Evolutionary conservation across 2,113 vertebrate species (phyloP), one percentile per base, ranked within the genome.

Genomic region (Furnarius figulus): DNA sequence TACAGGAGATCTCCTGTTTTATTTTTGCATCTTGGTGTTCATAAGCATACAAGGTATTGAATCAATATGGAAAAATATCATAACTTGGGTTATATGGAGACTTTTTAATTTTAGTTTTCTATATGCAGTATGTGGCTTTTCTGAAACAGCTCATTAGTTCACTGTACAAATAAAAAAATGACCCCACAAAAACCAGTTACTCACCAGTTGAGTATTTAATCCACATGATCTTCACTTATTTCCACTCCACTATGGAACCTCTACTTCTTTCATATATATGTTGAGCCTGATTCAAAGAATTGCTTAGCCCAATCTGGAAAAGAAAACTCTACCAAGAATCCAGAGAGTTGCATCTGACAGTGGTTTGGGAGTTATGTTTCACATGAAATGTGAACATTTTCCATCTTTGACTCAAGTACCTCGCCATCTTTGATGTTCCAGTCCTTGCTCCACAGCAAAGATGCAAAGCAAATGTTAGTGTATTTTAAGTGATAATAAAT

Each of bases 81-180:
- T 80, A 89, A 52, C 37, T 40, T 80, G 27, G 56, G 28, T 86
- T 90, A 87, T 22, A 56, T 85, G 49, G 49, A 92, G 44, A 56
- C 12, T 79, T 73, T 55, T 75, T 87, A 80, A 52, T 66, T 66
- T 89, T 49, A 58, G n/a, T 92, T 95, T 94, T 94, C 23, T 80
- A 1, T 67, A 8, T 52, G 30, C 9, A 52, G 14, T 39, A 14
- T 88, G 55, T 71, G 61, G 50, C 20, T 74, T 79, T 44, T 42
- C 58, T n/a, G 14, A 35, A 78, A n/a, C 14, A 74, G 20, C 20
- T 85, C 13, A 61, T 88, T 61, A 46, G 8, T 11, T 74, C 15
- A 39, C 20, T 35, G 28, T 65, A 61, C 30, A 76, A 76, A 72
- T 67, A n/a, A 75, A 74, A 74, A 83, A 68, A 5, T 65, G 37